phyloP scores from a whole-genome alignment of 2,113 vertebrate genomes.

The Nestor notabilis region DNA sequence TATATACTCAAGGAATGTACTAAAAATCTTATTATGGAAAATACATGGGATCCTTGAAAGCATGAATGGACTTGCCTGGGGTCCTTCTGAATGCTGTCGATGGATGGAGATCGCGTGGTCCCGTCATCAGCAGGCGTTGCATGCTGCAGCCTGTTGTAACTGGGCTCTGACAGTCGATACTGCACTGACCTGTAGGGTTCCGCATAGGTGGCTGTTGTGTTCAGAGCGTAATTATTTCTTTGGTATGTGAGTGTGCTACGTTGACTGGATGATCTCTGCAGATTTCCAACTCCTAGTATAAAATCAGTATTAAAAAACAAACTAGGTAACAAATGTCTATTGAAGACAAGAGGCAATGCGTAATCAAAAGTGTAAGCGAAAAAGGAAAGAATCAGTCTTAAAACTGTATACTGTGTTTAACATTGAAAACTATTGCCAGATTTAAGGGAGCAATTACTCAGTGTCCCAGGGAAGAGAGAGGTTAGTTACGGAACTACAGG shows the following conservation, averaged over 20 bases:
- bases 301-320: conserved; percentile 52
- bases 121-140: conserved; percentile 79
- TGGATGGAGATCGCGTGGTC: conserved; percentile 90
- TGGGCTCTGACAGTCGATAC: conserved; percentile 84
- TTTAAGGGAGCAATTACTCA: background rate
- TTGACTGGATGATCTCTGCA: conserved; percentile 92
- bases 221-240: conserved; percentile 90
- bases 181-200: conserved; percentile 87
- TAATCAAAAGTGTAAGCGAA: background rate
- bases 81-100: conserved; percentile 98
- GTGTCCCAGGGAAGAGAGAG: background rate
- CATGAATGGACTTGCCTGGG: conserved; percentile 82
- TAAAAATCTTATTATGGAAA: background rate
- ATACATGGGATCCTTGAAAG: accelerated
- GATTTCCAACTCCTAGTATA: conserved; percentile 86
- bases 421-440: background rate
- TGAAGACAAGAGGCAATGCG: background rate
- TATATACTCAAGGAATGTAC: background rate
- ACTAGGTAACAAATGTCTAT: background rate
- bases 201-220: conserved; percentile 83
- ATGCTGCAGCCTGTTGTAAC: conserved; percentile 79
- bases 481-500: background rate
- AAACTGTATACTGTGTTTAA: accelerated
- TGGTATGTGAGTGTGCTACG: conserved; percentile 93
- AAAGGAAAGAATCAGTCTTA: background rate